Conservation (phyloP, 2,113 vertebrate genomes). For the Dinomys branickii region DNA sequence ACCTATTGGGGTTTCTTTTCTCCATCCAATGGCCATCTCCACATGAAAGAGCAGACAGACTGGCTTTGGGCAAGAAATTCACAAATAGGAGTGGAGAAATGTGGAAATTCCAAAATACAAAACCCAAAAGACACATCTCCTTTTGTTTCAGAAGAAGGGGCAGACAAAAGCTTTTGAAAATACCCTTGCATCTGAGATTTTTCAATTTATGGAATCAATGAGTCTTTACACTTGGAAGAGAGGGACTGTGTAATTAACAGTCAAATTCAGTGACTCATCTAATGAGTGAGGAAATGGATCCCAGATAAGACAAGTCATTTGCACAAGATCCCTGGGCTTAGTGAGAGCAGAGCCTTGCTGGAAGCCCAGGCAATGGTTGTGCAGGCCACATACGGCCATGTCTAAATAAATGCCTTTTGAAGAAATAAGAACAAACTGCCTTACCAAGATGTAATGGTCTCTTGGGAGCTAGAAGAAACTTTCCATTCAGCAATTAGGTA, state of each 20-base stretch:
- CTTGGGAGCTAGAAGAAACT: background rate
- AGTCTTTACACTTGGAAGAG: background rate
- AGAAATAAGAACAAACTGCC: conserved; percentile 40
- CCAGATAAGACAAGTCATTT: background rate
- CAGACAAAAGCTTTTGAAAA: background rate
- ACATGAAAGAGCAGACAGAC: background rate
- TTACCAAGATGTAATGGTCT: background rate
- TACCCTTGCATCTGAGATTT: background rate
- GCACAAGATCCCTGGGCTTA: background rate
- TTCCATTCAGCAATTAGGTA: background rate
- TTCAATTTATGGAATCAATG: background rate
- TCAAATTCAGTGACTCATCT: background rate
- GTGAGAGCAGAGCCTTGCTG: background rate
- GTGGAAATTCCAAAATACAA: background rate
- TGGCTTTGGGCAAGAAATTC: background rate
- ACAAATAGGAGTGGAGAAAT: background rate
- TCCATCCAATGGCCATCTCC: background rate
- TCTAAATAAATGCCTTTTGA: background rate
- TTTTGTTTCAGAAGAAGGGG: conserved; percentile 30
- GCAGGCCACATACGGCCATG: background rate
- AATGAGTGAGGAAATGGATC: background rate
- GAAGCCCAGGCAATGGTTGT: background rate
- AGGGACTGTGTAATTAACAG: background rate
- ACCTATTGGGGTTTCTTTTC: background rate
- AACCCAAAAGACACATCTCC: background rate